phyloP scores from a whole-genome alignment of 2,113 vertebrate genomes.

The Macrotis lagotis region DNA sequence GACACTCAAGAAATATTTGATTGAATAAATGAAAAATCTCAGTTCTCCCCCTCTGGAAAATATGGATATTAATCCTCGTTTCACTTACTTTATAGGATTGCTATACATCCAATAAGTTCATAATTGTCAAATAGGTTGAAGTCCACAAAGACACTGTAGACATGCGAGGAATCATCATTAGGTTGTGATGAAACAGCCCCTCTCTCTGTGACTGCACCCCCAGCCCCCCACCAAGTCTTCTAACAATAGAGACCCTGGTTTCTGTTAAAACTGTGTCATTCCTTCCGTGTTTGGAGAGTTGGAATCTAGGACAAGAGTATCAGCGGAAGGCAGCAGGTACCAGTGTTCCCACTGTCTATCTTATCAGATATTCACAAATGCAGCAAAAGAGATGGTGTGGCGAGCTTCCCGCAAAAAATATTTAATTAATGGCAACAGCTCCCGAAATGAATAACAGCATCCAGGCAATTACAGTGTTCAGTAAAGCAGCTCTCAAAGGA shows the following conservation, averaged over 20 bases:
- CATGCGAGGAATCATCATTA: not conserved
- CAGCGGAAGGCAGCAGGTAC: conserved; percentile 87
- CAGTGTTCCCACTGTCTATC: conserved; percentile 81
- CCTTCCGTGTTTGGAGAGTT: conserved; percentile 93
- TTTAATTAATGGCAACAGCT: conserved; percentile 89
- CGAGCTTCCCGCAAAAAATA: conserved; percentile 84
- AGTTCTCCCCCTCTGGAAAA: not conserved
- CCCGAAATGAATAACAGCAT: conserved; percentile 88
- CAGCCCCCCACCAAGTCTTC: conserved; percentile 68
- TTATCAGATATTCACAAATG: conserved; percentile 89
- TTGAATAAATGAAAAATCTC: not conserved
- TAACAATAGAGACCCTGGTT: conserved; percentile 90
- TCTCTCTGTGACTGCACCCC: conserved; percentile 16
- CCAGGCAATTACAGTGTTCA: conserved; percentile 87
- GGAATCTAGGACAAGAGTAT: conserved; percentile 87
- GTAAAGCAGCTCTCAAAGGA: conserved; percentile 85
- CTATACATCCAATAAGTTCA: not conserved
- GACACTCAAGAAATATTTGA: not conserved
- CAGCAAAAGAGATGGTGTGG: conserved; percentile 83
- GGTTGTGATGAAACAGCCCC: conserved; percentile 50
- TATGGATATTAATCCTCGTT: not conserved
- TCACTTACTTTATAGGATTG: not conserved
- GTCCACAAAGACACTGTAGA: not conserved
- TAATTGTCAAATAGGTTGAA: not conserved
- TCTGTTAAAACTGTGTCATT: conserved; percentile 93